A percentile compares a stretch with the other conserved stretches of the same genome.
phyloP scores from a whole-genome alignment of 2,797 vertebrate genomes.

The Fistularia commersonii region DNA sequence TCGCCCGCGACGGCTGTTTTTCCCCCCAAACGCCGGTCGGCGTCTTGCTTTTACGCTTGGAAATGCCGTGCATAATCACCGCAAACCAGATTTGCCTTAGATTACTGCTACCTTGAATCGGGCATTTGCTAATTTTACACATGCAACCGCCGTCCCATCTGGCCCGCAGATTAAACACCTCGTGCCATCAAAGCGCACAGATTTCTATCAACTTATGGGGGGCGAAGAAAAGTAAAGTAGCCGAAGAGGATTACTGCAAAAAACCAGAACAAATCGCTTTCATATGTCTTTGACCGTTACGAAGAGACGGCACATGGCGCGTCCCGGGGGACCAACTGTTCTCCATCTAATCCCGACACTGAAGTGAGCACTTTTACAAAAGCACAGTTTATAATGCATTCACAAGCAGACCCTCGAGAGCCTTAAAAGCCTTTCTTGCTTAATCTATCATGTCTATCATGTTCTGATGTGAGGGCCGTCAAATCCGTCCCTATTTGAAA shows the following conservation, averaged over 20 bases:
- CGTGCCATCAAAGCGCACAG: conserved; percentile 16
- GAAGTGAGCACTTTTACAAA: conserved; percentile 43
- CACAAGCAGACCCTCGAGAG: conserved; percentile 46
- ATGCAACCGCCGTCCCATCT: background rate
- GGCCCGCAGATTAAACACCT: conserved; percentile 9
- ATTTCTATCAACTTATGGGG: conserved; percentile 40
- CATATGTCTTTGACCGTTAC: conserved; percentile 52
- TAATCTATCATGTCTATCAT: conserved; percentile 50
- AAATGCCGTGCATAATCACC: background rate
- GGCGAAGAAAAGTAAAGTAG: conserved; percentile 43
- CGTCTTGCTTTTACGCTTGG: too few relatives aligned
- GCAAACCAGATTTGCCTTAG: background rate
- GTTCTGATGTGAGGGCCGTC: conserved; percentile 23
- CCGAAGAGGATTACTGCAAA: conserved; percentile 61
- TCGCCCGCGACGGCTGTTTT: too few relatives aligned
- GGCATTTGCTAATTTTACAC: background rate
- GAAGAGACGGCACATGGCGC: conserved; percentile 24
- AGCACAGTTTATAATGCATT: conserved; percentile 48
- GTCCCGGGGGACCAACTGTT: conserved; percentile 56
- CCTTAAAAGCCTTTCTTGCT: conserved; percentile 54
- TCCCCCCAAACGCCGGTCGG: too few relatives aligned
- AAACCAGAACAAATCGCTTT: conserved; percentile 52
- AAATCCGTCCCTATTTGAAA: conserved; percentile 56
- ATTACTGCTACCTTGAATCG: conserved; percentile 1
- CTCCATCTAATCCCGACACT: conserved; percentile 52